Percentiles rank a stretch among this genome's conserved stretches.
Conservation (phyloP, 2,888 invertebrate species). For the Drosophila affinis region DNA sequence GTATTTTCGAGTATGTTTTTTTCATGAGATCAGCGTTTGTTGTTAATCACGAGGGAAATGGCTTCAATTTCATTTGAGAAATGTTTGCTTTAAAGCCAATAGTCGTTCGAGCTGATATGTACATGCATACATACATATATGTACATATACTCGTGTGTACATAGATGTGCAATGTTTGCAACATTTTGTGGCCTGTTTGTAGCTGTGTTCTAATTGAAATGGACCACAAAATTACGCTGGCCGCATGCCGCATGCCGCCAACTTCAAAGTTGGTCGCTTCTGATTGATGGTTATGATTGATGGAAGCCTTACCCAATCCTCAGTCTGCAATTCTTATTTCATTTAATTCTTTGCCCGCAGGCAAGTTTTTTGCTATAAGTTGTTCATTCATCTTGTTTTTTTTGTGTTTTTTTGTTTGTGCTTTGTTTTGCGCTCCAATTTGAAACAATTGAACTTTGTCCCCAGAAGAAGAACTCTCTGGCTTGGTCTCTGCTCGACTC, state of each 20-base stretch:
- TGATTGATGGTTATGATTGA: slow-evolving; percentile 77
- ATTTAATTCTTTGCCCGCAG: slow-evolving; percentile 4
- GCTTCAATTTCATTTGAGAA: neutral
- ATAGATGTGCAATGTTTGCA: slow-evolving; percentile 13
- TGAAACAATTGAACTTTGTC: slow-evolving; percentile 74
- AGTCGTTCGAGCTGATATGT: slow-evolving; percentile 6
- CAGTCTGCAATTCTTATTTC: slow-evolving; percentile 31
- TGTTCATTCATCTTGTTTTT: slow-evolving; percentile 9
- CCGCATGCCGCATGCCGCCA: slow-evolving; percentile 47
- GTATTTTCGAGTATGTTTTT: neutral
- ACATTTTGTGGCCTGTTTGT: slow-evolving; percentile 35
- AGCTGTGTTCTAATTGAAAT: slow-evolving; percentile 59
- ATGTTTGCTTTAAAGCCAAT: slow-evolving; percentile 2
- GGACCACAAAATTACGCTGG: slow-evolving; percentile 53
- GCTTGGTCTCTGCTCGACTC: neutral
- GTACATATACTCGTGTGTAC: too few relatives aligned
- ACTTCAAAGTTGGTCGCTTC: slow-evolving; percentile 68
- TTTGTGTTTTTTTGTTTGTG: slow-evolving; percentile 41
- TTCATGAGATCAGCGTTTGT: slow-evolving; percentile 25
- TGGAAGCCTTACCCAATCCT: slow-evolving; percentile 48
- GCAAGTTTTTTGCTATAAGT: neutral
- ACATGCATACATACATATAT: neutral
- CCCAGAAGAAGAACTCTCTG: slow-evolving; percentile 51
- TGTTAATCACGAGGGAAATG: slow-evolving; percentile 13
- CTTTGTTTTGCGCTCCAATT: slow-evolving; percentile 60